Percentiles rank a stretch among this genome's conserved stretches.
Conservation (phyloP, 2,888 invertebrate genomes). For the Caenorhabditis sp. region DNA sequence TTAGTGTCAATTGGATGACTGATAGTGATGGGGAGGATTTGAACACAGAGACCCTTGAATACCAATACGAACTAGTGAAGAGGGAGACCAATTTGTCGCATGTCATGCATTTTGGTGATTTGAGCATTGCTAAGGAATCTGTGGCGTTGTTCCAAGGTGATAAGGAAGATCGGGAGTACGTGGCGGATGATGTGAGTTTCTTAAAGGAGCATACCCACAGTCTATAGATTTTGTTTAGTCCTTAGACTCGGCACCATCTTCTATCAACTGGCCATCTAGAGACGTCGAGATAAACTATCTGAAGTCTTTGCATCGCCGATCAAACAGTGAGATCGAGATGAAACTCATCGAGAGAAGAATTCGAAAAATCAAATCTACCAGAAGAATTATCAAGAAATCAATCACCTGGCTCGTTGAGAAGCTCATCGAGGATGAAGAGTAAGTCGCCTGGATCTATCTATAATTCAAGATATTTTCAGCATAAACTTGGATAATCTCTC, state of each 20-base stretch:
- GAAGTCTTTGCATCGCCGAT: conserved; percentile 8
- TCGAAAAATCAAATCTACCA: conserved; percentile 11
- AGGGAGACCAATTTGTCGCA: conserved; percentile 76
- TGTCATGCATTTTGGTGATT: conserved; percentile 76
- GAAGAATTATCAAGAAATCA: conserved; percentile 32
- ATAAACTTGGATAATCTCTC: conserved; percentile 41
- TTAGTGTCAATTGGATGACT: conserved; percentile 78
- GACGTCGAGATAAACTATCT: conserved; percentile 71
- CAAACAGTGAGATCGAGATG: background rate
- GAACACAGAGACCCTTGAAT: conserved; percentile 74
- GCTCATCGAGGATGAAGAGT: conserved; percentile 38
- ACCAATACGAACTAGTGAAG: conserved; percentile 75
- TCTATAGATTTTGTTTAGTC: background rate
- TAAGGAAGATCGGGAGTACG: conserved; percentile 34
- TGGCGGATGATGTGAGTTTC: conserved; percentile 27
- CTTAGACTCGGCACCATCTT: conserved; percentile 14
- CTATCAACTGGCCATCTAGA: conserved; percentile 71
- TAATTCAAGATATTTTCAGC: conserved; percentile 7
- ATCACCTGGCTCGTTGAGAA: conserved; percentile 35
- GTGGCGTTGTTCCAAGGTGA: conserved; percentile 72
- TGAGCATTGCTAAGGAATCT: conserved; percentile 62
- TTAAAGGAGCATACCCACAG: background rate
- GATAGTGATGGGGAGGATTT: conserved; percentile 75
- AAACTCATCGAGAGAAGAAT: background rate
- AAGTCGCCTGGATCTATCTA: background rate